These are phyloP conservation scores for Zaprionus lachaisei DNA, from an alignment of 1,140 invertebrate genomes.

Conservation along the genomic window DNA sequence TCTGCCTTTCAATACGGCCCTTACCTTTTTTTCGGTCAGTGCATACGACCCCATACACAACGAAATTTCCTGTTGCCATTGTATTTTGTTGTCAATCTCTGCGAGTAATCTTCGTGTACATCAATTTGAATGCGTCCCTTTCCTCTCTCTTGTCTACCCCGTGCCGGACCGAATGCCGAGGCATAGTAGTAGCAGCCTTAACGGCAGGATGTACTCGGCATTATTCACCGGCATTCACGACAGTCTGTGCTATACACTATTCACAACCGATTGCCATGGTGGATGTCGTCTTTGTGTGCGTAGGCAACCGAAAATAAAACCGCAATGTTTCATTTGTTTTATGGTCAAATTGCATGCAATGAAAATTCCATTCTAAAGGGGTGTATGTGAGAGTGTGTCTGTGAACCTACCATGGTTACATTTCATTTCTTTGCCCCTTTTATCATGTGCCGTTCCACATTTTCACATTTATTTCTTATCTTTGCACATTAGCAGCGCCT, in stretches of 20 bases:
- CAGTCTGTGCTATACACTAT: conserved; percentile 20
- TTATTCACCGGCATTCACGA: conserved; percentile 31
- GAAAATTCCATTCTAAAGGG: conserved; percentile 47
- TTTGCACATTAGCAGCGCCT: conserved; percentile 50
- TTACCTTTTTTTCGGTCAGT: conserved; percentile 17
- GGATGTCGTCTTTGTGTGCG: conserved; percentile 38
- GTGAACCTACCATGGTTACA: conserved; percentile 4
- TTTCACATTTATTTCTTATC: conserved; percentile 64
- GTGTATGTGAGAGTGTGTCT: neutral
- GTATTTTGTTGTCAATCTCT: conserved; percentile 59
- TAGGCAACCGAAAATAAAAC: conserved; percentile 45
- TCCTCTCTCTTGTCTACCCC: neutral
- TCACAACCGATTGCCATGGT: conserved; percentile 19
- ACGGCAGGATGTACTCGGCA: conserved; percentile 25
- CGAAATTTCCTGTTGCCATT: conserved; percentile 49
- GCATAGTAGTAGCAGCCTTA: neutral
- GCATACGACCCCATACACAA: conserved; percentile 12
- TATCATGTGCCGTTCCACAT: conserved; percentile 39
- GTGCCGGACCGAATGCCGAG: neutral
- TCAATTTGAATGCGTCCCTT: conserved; percentile 36
- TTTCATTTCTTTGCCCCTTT: conserved; percentile 37
- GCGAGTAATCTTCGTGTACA: conserved; percentile 42
- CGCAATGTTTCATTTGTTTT: conserved; percentile 78
- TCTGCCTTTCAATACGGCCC: neutral
- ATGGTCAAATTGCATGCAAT: conserved; percentile 73